These are phyloP conservation scores for Struthio camelus DNA, from an alignment of 2,113 vertebrate species.

Conservation along the genomic window DNA sequence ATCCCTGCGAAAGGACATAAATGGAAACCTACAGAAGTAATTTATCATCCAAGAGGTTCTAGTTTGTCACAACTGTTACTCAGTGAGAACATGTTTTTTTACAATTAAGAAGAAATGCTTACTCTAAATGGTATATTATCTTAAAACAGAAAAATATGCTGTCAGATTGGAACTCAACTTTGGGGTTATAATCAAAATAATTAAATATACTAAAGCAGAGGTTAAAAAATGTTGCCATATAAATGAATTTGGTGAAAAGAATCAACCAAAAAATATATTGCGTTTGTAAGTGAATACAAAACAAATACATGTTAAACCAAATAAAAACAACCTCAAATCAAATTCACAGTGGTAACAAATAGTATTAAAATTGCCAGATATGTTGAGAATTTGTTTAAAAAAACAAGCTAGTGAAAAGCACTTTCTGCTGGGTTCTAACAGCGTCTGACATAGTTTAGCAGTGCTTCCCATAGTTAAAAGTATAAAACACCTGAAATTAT, in stretches of 20 bases:
- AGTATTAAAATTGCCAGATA: not conserved
- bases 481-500: too few species aligned
- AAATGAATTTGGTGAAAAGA: not conserved
- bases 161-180: not conserved
- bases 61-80: slow-evolving; percentile 37
- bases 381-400: not conserved
- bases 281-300: not conserved
- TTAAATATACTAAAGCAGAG: slow-evolving; percentile 7
- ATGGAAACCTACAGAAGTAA: slow-evolving; percentile 41
- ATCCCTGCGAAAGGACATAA: not conserved
- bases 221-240: not conserved
- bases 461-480: not conserved
- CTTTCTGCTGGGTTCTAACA: not conserved
- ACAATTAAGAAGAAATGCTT: slow-evolving; percentile 28
- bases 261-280: not conserved
- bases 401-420: not conserved
- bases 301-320: not conserved
- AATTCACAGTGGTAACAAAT: not conserved
- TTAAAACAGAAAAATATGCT: slow-evolving; percentile 32
- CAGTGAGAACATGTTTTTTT: slow-evolving; percentile 23
- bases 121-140: not conserved
- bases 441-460: not conserved
- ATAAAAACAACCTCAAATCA: not conserved
- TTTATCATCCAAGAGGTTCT: slow-evolving; percentile 45
- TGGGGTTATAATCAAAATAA: not conserved